These are phyloP conservation scores for Gerris lacustris DNA, from an alignment of 2,888 invertebrate species.

Conservation along the genomic window DNA sequence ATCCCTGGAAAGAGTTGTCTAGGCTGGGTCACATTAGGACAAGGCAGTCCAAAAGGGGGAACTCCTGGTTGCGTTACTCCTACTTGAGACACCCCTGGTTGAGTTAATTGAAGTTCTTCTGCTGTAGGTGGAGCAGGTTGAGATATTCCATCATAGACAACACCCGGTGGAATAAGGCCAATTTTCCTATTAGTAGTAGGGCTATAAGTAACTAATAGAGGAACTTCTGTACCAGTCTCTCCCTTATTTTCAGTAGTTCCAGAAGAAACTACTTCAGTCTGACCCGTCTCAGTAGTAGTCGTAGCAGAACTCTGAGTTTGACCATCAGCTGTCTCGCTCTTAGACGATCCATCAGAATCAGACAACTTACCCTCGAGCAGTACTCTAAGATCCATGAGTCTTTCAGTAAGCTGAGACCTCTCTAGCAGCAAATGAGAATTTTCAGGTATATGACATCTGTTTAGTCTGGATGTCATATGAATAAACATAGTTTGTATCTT, in stretches of 20 bases:
- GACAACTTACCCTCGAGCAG: background rate
- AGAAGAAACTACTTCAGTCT: background rate
- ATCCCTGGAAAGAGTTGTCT: background rate
- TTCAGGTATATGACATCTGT: background rate
- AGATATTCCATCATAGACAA: background rate
- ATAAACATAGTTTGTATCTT: background rate
- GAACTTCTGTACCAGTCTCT: background rate
- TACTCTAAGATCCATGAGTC: background rate
- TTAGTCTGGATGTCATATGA: background rate
- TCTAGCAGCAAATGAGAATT: background rate
- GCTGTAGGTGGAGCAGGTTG: background rate
- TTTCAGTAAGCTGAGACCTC: background rate
- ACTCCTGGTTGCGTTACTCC: background rate
- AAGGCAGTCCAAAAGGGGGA: background rate
- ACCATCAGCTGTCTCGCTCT: background rate
- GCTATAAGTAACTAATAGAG: background rate
- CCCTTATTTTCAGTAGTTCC: background rate
- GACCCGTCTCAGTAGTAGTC: background rate
- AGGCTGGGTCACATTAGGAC: no score
- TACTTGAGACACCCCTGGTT: background rate
- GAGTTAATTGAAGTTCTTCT: background rate
- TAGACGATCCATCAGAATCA: background rate
- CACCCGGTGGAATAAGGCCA: background rate
- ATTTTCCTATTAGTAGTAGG: background rate
- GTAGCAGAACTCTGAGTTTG: background rate